Conservation (phyloP, 2,113 vertebrate genomes). For the Edolisoma coerulescens region DNA sequence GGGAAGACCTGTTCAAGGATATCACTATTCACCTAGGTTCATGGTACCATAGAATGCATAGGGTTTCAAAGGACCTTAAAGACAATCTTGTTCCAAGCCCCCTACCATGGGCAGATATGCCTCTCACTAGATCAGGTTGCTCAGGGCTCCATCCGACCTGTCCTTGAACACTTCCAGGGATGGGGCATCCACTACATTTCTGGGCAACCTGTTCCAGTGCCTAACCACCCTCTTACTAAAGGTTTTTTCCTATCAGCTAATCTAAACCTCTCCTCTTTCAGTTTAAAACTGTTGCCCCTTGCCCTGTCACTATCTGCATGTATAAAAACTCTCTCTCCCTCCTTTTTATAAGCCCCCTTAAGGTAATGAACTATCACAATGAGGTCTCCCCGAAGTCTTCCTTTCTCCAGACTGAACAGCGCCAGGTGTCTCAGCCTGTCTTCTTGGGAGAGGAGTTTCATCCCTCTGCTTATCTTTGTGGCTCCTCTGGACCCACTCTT, state of each 20-base stretch:
- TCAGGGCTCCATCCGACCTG: not conserved
- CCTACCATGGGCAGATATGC: accelerated
- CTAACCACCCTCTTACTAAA: not conserved
- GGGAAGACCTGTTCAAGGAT: not conserved
- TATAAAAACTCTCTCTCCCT: not conserved
- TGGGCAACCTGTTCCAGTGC: not conserved
- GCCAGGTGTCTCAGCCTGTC: not conserved
- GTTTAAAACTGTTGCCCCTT: not conserved
- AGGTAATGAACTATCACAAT: not conserved
- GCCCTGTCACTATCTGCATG: not conserved
- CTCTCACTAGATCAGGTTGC: not conserved
- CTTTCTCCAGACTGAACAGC: not conserved
- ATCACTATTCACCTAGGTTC: not conserved
- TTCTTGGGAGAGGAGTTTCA: not conserved
- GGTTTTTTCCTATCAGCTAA: not conserved
- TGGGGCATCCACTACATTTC: not conserved
- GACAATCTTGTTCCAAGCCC: not conserved
- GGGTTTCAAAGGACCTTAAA: not conserved
- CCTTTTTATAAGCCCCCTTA: not conserved
- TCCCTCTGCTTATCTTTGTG: not conserved
- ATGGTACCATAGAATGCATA: not conserved
- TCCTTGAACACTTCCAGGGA: not conserved
- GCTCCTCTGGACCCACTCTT: not conserved
- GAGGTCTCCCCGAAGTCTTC: not conserved
- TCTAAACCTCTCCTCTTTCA: not conserved